A percentile compares a stretch with the other conserved stretches of the same genome.
These are phyloP conservation scores for Eumacrocentrus americanus DNA, from an alignment of 2,888 invertebrate genomes.

Conservation along the genomic window DNA sequence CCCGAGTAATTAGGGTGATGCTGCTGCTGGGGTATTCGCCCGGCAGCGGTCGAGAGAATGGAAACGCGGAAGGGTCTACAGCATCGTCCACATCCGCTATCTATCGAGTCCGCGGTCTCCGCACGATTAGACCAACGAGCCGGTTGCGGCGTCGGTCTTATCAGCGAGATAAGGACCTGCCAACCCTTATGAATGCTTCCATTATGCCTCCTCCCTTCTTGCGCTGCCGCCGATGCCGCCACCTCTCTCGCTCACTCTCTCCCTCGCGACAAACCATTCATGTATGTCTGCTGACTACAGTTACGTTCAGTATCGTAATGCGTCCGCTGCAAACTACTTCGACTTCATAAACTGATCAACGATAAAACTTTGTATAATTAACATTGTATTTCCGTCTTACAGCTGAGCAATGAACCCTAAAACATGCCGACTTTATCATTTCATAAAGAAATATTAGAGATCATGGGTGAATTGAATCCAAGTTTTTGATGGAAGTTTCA, in stretches of 20 bases:
- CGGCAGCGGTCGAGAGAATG: background rate
- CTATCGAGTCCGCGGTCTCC: conserved; percentile 16
- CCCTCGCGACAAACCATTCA: no score
- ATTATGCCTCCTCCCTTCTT: conserved; percentile 43
- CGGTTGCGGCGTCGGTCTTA: conserved; percentile 47
- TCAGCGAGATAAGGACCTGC: conserved; percentile 52
- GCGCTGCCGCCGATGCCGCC: no score
- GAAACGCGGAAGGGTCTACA: conserved; percentile 21
- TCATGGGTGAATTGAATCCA: no score
- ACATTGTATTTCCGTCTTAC: conserved; percentile 29
- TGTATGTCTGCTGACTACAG: conserved; percentile 13
- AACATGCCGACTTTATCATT: no score
- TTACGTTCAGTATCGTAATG: conserved; percentile 14
- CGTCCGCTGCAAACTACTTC: conserved; percentile 22
- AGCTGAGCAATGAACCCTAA: no score
- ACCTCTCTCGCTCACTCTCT: conserved; percentile 30
- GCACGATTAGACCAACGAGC: conserved; percentile 30
- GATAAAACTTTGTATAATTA: conserved; percentile 35
- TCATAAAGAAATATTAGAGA: no score
- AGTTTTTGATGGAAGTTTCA: no score
- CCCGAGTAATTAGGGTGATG: conserved; percentile 34
- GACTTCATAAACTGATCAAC: conserved; percentile 21
- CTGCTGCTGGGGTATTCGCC: conserved; percentile 19
- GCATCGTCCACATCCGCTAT: conserved; percentile 20
- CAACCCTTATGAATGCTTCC: conserved; percentile 56